Evolutionary conservation across 2,888 invertebrate species (phyloP).

Genomic region (Atethmia centrago): DNA sequence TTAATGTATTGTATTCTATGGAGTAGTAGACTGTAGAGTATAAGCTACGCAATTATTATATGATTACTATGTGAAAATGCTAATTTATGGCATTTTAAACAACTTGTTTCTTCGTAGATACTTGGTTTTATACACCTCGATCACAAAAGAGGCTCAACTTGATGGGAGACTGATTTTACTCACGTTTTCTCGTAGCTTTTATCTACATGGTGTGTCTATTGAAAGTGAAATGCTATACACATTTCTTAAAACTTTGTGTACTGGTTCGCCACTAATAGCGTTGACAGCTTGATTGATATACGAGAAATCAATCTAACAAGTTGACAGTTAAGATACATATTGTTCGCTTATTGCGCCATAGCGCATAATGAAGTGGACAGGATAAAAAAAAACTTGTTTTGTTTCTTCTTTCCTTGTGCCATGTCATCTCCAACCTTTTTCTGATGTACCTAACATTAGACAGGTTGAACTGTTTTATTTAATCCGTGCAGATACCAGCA

Average conservation of each 20-base stretch:
- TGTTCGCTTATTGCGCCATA: conserved; percentile 13
- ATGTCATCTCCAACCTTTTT: neutral
- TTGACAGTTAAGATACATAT: neutral
- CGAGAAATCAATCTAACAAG: conserved; percentile 1
- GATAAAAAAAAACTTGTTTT: neutral
- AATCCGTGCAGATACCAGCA: neutral
- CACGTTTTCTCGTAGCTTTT: conserved; percentile 66
- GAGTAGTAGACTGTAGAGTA: conserved; percentile 11
- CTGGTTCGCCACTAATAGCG: conserved; percentile 17
- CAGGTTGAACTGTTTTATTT: neutral
- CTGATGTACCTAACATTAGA: neutral
- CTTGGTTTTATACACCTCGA: conserved; percentile 46
- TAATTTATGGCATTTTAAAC: conserved; percentile 56
- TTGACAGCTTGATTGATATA: conserved; percentile 7
- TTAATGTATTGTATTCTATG: conserved; percentile 14
- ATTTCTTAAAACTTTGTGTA: conserved; percentile 24
- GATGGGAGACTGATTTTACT: conserved; percentile 63
- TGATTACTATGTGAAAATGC: conserved; percentile 44
- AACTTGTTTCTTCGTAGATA: conserved; percentile 42
- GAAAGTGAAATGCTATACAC: conserved; percentile 68
- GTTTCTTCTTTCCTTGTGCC: conserved; percentile 9
- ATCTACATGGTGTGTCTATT: conserved; percentile 47
- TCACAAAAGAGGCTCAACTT: conserved; percentile 59
- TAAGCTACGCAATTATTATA: conserved; percentile 39
- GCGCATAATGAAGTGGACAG: neutral